Percentiles rank a stretch among this genome's conserved stretches.
Conservation (phyloP, 2,888 invertebrate species). For the Adela reaumurella region DNA sequence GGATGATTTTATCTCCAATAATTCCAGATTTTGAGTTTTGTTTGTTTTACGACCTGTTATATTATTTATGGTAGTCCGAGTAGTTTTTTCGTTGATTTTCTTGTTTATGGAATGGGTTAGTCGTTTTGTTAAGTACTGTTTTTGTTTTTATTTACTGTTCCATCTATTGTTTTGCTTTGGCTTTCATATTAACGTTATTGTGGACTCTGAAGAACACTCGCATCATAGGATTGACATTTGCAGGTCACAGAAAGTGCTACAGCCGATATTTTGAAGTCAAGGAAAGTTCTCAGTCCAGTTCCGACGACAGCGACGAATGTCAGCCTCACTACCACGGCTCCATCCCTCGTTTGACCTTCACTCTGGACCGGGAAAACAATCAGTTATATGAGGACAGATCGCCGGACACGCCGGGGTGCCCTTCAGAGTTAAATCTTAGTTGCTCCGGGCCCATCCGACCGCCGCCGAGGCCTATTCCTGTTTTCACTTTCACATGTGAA, state of each 20-base stretch:
- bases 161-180: neutral
- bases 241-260: constrained; percentile 3
- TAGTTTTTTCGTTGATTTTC: neutral
- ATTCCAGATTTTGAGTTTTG: no score
- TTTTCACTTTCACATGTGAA: constrained; percentile 46
- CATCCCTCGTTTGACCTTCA: constrained; percentile 41
- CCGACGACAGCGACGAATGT: constrained; percentile 37
- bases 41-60: no score
- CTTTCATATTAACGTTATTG: neutral
- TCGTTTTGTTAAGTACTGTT: neutral
- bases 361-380: constrained; percentile 37
- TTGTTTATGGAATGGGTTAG: neutral
- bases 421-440: constrained; percentile 28
- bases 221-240: neutral
- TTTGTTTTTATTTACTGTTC: neutral
- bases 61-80: no score
- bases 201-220: neutral
- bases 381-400: constrained; percentile 36
- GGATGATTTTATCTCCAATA: no score
- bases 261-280: neutral
- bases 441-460: constrained; percentile 15
- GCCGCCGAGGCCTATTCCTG: constrained; percentile 29
- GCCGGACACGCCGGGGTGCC: constrained; percentile 39
- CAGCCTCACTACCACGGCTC: constrained; percentile 37
- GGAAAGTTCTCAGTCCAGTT: constrained; percentile 25